These are phyloP conservation scores for Aegithalos caudatus DNA, from an alignment of 2,113 vertebrate species.

Conservation along the genomic window DNA sequence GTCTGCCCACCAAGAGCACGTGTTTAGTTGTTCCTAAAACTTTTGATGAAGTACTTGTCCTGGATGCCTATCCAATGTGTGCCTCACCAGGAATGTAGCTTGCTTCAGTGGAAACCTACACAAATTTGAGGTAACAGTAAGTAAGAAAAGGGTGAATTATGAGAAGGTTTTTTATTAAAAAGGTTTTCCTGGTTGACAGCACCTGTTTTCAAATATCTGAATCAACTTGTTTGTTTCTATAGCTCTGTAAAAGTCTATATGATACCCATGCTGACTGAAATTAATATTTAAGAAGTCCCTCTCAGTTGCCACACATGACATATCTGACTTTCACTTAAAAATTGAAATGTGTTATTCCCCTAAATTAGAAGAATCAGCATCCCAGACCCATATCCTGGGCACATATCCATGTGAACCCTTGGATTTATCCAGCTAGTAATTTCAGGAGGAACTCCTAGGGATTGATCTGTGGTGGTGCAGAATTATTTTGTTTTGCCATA, in stretches of 20 bases:
- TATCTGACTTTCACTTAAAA: background rate
- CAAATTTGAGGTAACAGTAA: background rate
- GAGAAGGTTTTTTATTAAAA: background rate
- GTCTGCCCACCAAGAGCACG: background rate
- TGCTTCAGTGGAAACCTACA: background rate
- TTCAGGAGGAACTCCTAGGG: background rate
- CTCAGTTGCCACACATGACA: background rate
- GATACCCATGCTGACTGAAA: background rate
- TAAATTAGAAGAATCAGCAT: background rate
- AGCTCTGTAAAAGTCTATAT: background rate
- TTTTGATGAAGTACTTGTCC: background rate
- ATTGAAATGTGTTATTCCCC: background rate
- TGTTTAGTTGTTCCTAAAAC: background rate
- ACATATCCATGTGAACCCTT: background rate
- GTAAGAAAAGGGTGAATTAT: background rate
- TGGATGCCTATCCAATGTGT: background rate
- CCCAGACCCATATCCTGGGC: rapidly evolving
- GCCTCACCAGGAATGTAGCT: background rate
- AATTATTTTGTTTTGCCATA: too few species aligned
- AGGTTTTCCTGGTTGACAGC: background rate
- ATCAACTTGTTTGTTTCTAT: background rate
- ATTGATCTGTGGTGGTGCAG: too few species aligned
- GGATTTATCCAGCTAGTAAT: background rate
- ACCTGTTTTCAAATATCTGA: background rate
- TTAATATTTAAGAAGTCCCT: background rate